Percentiles rank a stretch among this genome's conserved stretches.
Evolutionary conservation across 1,140 invertebrate species (phyloP).

Genomic region (Harpegnathos saltator): DNA sequence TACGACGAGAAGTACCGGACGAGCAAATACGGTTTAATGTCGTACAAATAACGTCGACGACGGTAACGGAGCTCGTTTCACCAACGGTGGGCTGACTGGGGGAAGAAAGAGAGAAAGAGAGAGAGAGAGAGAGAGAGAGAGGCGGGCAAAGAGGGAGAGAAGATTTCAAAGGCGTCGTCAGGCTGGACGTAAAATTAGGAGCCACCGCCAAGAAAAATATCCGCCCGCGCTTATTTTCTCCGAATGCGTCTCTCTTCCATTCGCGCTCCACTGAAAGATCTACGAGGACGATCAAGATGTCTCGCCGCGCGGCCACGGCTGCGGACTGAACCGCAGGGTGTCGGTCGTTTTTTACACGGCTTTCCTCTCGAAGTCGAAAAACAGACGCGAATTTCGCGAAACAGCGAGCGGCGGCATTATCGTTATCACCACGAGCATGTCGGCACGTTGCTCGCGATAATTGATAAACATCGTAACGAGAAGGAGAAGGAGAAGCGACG

Average conservation of each 20-base stretch:
- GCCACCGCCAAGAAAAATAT: slow-evolving; percentile 55
- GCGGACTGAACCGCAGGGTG: no score
- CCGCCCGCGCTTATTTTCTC: slow-evolving; percentile 46
- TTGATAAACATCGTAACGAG: no score
- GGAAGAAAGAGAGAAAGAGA: background rate
- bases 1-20: slow-evolving; percentile 44
- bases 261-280: slow-evolving; percentile 48
- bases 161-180: slow-evolving; percentile 15
- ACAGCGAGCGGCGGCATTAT: no score
- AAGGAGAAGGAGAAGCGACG: no score
- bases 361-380: background rate
- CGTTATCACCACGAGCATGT: no score
- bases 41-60: slow-evolving; percentile 38
- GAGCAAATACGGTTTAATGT: slow-evolving; percentile 32
- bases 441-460: no score
- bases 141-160: background rate
- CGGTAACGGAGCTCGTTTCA: slow-evolving; percentile 19
- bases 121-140: background rate
- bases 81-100: no score
- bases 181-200: slow-evolving; percentile 41
- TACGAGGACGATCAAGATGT: slow-evolving; percentile 32
- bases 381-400: no score
- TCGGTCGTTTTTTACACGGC: no score
- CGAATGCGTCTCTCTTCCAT: slow-evolving; percentile 23
- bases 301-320: no score